These are phyloP conservation scores for Latrodectus geometricus DNA, from an alignment of 1,140 invertebrate species.

Conservation along the genomic window DNA sequence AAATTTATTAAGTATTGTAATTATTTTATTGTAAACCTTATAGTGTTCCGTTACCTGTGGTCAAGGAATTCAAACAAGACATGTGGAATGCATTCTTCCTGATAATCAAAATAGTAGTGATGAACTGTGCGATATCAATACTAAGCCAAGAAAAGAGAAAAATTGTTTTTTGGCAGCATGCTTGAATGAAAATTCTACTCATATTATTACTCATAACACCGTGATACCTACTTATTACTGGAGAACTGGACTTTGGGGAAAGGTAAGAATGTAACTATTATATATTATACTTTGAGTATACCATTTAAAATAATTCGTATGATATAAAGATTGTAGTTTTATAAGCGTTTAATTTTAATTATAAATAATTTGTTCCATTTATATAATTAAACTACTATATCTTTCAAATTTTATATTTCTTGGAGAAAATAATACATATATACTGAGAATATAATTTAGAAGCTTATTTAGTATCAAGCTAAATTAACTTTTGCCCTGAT, in stretches of 20 bases:
- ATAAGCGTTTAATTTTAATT: too few relatives aligned
- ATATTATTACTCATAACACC: conserved; percentile 50
- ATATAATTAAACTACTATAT: too few relatives aligned
- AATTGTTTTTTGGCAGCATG: conserved; percentile 11
- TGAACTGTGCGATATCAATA: conserved; percentile 5
- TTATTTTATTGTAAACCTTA: neutral
- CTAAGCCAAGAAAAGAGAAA: conserved; percentile 19
- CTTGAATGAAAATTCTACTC: neutral
- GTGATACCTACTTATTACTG: conserved; percentile 64
- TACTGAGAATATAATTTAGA: too few relatives aligned
- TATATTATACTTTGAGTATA: too few relatives aligned
- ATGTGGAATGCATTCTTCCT: conserved; percentile 30
- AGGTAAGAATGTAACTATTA: conserved; percentile 64
- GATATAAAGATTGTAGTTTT: too few relatives aligned
- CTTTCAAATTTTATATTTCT: too few relatives aligned
- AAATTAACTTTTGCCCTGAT: too few relatives aligned
- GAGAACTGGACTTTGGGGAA: conserved; percentile 68
- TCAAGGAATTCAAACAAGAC: conserved; percentile 65
- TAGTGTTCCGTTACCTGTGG: conserved; percentile 65
- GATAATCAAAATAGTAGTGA: conserved; percentile 11
- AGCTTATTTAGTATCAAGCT: too few relatives aligned
- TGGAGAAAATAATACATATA: too few relatives aligned
- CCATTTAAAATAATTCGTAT: too few relatives aligned
- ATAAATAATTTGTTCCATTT: too few relatives aligned
- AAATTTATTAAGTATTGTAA: neutral